phyloP scores from a whole-genome alignment of 2,113 vertebrate species.

The Macrotus californicus region DNA sequence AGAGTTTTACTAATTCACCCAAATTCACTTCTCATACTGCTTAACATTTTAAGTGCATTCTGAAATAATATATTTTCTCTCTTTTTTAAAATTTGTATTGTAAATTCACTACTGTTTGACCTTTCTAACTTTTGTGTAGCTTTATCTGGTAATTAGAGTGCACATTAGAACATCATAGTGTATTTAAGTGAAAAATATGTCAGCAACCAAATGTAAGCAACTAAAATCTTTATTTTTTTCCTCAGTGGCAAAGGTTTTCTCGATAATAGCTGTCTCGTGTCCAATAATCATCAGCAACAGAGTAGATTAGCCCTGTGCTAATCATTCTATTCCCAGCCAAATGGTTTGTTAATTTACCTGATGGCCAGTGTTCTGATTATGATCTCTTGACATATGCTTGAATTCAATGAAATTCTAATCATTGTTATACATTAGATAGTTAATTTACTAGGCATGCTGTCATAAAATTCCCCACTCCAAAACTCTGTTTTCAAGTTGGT shows the following conservation, averaged over 20 bases:
- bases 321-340: conserved; percentile 21
- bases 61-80: background rate
- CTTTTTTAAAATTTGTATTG: background rate
- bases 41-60: background rate
- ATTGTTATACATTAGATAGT: background rate
- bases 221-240: conserved; percentile 20
- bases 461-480: background rate
- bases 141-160: background rate
- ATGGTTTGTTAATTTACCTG: conserved; percentile 54
- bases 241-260: background rate
- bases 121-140: background rate
- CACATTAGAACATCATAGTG: background rate
- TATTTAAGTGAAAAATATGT: conserved; percentile 16
- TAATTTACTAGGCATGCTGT: conserved; percentile 24
- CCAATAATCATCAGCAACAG: background rate
- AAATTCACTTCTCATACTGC: background rate
- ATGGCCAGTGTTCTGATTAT: conserved; percentile 34
- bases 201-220: background rate
- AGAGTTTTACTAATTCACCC: background rate
- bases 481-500: background rate
- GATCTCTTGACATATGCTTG: conserved; percentile 39
- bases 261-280: background rate
- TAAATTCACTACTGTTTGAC: background rate
- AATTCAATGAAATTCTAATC: conserved; percentile 30
- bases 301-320: conserved; percentile 13